Evolutionary conservation across 2,888 invertebrate species (phyloP).

Genomic region (Meteorus colon): DNA sequence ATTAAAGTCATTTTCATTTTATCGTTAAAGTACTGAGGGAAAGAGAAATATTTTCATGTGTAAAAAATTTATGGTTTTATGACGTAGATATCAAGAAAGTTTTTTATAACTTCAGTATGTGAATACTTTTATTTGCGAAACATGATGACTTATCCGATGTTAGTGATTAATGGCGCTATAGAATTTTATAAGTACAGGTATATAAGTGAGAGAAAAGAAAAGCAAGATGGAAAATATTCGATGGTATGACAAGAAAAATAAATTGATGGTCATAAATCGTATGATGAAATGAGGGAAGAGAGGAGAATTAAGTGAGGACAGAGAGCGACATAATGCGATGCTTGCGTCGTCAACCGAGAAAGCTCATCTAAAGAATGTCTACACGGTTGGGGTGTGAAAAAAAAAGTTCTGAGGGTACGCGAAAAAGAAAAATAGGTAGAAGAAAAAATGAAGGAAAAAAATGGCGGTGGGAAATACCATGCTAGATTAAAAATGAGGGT

Average conservation of each 20-base stretch:
- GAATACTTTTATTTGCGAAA: background rate
- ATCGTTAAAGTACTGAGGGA: background rate
- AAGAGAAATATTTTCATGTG: background rate
- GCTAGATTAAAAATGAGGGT: constrained; percentile 51
- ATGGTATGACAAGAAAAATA: constrained; percentile 52
- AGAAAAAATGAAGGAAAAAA: constrained; percentile 33
- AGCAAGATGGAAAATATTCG: constrained; percentile 19
- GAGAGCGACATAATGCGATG: background rate
- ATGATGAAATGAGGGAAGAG: constrained; percentile 38
- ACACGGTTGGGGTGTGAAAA: constrained; percentile 18
- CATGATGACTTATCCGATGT: background rate
- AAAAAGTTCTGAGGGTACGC: constrained; percentile 27
- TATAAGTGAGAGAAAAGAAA: background rate
- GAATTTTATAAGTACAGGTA: background rate
- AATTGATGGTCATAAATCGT: constrained; percentile 61
- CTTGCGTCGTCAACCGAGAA: constrained; percentile 35
- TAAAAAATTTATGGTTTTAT: background rate
- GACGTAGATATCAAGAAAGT: background rate
- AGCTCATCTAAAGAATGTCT: constrained; percentile 20
- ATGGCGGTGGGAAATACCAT: constrained; percentile 33
- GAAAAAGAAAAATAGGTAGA: constrained; percentile 3
- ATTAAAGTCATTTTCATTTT: background rate
- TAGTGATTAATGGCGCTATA: background rate
- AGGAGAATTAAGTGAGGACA: constrained; percentile 40
- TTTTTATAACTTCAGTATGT: background rate